phyloP scores from a whole-genome alignment of 2,888 invertebrate species.

The Nymphalis urticae region DNA sequence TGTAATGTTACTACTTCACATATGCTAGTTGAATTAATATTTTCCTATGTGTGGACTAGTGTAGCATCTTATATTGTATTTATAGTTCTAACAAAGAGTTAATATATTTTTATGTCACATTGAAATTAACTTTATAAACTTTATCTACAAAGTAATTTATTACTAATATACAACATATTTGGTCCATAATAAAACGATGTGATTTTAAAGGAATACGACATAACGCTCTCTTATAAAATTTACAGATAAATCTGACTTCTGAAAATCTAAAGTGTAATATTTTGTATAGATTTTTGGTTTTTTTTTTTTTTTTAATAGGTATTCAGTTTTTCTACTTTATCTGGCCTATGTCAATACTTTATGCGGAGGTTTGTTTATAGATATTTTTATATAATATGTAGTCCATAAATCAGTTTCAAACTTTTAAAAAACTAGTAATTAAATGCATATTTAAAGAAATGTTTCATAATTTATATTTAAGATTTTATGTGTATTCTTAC shows the following conservation, averaged over 20 bases:
- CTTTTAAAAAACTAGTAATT: constrained; percentile 2
- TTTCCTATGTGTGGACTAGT: background rate
- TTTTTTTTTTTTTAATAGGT: background rate
- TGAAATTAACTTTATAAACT: constrained; percentile 2
- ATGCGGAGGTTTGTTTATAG: background rate
- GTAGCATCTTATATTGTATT: background rate
- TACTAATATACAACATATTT: constrained; percentile 1
- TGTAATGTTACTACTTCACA: background rate
- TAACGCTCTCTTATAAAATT: constrained; percentile 4
- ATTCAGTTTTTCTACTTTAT: background rate
- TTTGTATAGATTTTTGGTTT: background rate
- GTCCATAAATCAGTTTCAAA: background rate
- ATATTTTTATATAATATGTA: background rate
- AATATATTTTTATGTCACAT: constrained; percentile 8
- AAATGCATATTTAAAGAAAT: background rate
- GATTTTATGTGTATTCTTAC: background rate
- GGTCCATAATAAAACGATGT: constrained; percentile 1
- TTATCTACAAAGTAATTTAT: constrained; percentile 5
- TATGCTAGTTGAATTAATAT: background rate
- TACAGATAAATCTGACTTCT: background rate
- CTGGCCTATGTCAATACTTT: background rate
- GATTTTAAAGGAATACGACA: background rate
- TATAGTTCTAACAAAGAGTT: constrained; percentile 1
- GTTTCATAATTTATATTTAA: background rate
- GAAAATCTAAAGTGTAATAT: background rate